These are phyloP conservation scores for Prunella fulvescens DNA, from an alignment of 2,113 vertebrate species.

Conservation along the genomic window DNA sequence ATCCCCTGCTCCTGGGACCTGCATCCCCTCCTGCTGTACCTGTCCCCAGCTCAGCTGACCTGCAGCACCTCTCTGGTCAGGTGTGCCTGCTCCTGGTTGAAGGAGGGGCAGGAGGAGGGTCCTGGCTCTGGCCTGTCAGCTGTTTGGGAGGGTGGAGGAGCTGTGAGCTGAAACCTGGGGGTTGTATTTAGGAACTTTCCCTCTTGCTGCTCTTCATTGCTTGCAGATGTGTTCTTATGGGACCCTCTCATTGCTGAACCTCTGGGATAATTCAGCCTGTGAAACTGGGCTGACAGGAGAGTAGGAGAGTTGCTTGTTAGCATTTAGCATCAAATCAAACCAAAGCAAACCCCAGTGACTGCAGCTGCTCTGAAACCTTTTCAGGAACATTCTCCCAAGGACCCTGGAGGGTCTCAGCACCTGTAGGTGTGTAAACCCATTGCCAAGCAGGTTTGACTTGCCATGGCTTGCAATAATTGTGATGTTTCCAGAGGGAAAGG, in stretches of 20 bases:
- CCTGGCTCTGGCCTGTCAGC: background rate
- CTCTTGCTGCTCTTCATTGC: background rate
- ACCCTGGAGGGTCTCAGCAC: background rate
- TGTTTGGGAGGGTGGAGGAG: background rate
- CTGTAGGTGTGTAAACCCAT: background rate
- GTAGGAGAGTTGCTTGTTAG: background rate
- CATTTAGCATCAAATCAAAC: background rate
- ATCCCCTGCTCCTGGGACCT: background rate
- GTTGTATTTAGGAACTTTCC: background rate
- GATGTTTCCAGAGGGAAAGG: background rate
- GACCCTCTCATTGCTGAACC: background rate
- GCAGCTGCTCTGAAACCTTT: background rate
- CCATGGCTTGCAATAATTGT: background rate
- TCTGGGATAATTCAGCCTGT: background rate
- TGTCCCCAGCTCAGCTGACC: fast-evolving
- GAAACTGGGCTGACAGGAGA: background rate
- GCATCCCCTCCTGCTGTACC: background rate
- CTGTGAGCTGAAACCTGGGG: too few relatives aligned
- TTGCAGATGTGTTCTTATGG: background rate
- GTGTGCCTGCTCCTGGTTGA: background rate
- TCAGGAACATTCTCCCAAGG: background rate
- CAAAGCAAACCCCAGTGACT: background rate
- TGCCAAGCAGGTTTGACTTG: background rate
- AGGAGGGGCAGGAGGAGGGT: background rate
- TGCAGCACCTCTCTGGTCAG: background rate